These are phyloP conservation scores for Acleris literana DNA, from an alignment of 2,888 invertebrate species.

Conservation along the genomic window DNA sequence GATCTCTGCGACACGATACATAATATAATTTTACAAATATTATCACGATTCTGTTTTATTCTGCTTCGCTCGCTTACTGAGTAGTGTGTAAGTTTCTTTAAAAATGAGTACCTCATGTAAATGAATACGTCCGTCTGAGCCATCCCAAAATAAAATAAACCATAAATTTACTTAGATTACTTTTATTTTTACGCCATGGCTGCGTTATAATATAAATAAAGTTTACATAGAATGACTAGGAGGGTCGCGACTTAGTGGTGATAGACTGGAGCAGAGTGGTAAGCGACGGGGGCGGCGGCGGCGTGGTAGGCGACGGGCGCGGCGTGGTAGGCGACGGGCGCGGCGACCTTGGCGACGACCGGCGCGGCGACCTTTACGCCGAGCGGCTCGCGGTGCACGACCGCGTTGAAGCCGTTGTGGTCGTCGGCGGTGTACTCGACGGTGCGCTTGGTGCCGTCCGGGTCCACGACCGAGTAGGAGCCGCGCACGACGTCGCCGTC, in stretches of 20 bases:
- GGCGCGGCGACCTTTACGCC: conserved; percentile 55
- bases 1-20: no score
- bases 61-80: no score
- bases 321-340: conserved; percentile 50
- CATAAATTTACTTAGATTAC: no score
- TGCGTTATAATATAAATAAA: conserved; percentile 27
- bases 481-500: conserved; percentile 77
- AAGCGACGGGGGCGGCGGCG: conserved; percentile 51
- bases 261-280: conserved; percentile 47
- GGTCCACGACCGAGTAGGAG: conserved; percentile 74
- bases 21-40: no score
- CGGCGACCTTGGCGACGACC: conserved; percentile 42
- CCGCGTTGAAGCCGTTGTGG: conserved; percentile 78
- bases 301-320: conserved; percentile 45
- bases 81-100: no score
- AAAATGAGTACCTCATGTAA: no score
- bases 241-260: conserved; percentile 74
- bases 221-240: conserved; percentile 44
- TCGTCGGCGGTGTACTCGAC: conserved; percentile 79
- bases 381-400: conserved; percentile 71
- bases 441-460: conserved; percentile 76
- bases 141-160: no score
- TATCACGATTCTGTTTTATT: no score
- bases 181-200: conserved; percentile 17
- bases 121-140: no score